Conservation (phyloP, 2,888 invertebrate genomes). For the Pristionchus exspectatus region DNA sequence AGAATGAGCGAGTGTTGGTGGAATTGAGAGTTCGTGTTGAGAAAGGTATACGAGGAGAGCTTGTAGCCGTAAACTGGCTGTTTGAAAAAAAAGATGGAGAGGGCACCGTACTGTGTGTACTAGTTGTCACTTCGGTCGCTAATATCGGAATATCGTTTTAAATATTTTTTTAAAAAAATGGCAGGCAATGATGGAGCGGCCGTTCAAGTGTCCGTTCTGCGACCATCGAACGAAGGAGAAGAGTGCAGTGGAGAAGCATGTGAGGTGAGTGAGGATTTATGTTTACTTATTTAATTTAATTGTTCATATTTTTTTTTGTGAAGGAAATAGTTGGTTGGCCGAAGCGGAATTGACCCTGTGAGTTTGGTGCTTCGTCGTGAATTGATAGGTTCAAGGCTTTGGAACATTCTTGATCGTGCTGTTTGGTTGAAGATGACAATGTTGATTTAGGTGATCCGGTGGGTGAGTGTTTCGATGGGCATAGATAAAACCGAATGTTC, state of each 20-base stretch:
- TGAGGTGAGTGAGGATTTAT: conserved; percentile 58
- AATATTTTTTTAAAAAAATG: background rate
- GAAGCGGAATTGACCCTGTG: background rate
- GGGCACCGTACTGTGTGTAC: too few relatives aligned
- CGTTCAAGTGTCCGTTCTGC: conserved; percentile 72
- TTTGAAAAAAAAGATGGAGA: too few relatives aligned
- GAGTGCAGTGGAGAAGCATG: conserved; percentile 70
- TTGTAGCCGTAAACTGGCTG: background rate
- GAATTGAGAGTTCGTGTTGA: too few relatives aligned
- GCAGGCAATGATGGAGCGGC: conserved; percentile 64
- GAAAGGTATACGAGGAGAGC: background rate
- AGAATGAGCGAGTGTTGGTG: background rate
- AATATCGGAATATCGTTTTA: too few relatives aligned
- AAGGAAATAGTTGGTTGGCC: too few relatives aligned
- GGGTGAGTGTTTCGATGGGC: too few relatives aligned
- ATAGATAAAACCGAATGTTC: too few relatives aligned
- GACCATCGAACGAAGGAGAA: conserved; percentile 70
- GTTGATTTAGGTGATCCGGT: background rate
- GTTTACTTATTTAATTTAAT: too few relatives aligned
- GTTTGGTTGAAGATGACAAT: background rate
- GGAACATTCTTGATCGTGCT: background rate
- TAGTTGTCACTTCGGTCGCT: too few relatives aligned
- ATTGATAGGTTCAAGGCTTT: background rate
- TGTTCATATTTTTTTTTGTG: too few relatives aligned
- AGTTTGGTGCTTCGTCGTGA: background rate